Evolutionary conservation across 92 coral and sea anemone species (phyloP), one percentile per base, ranked within the genome.

Genomic region (Hydrozoanthus gracilis): DNA sequence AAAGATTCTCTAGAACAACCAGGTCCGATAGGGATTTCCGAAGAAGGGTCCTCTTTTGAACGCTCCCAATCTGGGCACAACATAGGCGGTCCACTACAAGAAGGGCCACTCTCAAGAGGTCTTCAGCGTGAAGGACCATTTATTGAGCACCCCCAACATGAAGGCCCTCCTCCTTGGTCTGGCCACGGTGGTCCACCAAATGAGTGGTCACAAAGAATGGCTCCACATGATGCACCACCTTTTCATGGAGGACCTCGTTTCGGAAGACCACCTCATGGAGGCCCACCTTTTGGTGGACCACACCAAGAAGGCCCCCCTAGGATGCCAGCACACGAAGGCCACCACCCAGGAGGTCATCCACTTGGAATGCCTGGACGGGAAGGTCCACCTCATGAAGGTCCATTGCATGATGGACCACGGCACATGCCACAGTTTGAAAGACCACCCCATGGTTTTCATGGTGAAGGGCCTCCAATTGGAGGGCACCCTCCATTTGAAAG

Each of bases 361-460:
- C 56, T 3, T 48, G 58, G 60, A 73, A 48, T 49, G 20, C 78
- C n/a, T 14, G 14, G 13, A n/a, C 70, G 14, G 5, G 73, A 62
- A 62, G 73, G 73, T 45, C 60, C 73, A 64, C 51, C 65, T 35
- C 78, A 50, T 35, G 87, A 69, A 46, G 62, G 86, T 5, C 86
- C 86, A 8, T 4, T 44, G 11, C 75, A 82, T 46, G 61, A 80
- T 66, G 88, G 88, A 82, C 92, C 85, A 54, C 90, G 76, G 14
- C 90, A 89, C 8, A 76, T 78, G 55, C 90, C 73, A 0, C 71
- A 52, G 44, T 77, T 75, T 69, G 88, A 92, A 56, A 82, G 97
- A 69, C 91, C 92, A 67, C 89, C 88, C 49, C 88, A 82, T 66
- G 88, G 88, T 71, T 56, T 87, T 44, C 93, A 88, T 18, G 77